Evolutionary conservation across 2,797 vertebrate genomes (phyloP).

Genomic region (Hippoglossus hippoglossus): DNA sequence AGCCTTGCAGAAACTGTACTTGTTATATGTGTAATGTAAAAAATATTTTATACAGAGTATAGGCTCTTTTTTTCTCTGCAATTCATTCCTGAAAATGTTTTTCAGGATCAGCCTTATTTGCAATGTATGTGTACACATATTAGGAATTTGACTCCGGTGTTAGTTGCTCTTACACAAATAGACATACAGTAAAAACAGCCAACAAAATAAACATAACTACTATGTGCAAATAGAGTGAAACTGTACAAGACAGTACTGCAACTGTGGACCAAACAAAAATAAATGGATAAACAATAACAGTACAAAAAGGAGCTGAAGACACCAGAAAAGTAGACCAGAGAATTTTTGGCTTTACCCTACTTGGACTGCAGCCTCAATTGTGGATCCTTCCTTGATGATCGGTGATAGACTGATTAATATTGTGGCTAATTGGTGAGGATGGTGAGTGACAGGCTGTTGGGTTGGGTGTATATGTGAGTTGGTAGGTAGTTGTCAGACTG

Average conservation of each 20-base stretch:
- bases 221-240: too few relatives aligned
- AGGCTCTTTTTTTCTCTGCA: too few relatives aligned
- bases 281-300: not conserved
- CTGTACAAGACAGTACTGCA: too few relatives aligned
- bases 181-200: too few relatives aligned
- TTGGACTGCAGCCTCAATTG: conserved; percentile 12
- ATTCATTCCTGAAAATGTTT: not conserved
- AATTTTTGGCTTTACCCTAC: not conserved
- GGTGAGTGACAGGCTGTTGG: conserved; percentile 33
- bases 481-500: conserved; percentile 43
- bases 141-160: too few relatives aligned
- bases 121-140: too few relatives aligned
- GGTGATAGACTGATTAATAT: conserved; percentile 43
- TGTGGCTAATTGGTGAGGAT: conserved; percentile 54
- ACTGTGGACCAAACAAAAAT: not conserved
- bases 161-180: too few relatives aligned
- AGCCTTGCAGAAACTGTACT: not conserved
- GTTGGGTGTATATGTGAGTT: conserved; percentile 22
- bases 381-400: conserved; percentile 23
- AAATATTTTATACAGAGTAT: too few relatives aligned
- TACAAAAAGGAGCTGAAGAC: conserved; percentile 2
- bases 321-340: conserved; percentile 18
- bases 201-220: too few relatives aligned
- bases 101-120: too few relatives aligned
- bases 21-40: too few relatives aligned